Conservation (phyloP, 2,113 vertebrate species). For the Nesoenas mayeri region DNA sequence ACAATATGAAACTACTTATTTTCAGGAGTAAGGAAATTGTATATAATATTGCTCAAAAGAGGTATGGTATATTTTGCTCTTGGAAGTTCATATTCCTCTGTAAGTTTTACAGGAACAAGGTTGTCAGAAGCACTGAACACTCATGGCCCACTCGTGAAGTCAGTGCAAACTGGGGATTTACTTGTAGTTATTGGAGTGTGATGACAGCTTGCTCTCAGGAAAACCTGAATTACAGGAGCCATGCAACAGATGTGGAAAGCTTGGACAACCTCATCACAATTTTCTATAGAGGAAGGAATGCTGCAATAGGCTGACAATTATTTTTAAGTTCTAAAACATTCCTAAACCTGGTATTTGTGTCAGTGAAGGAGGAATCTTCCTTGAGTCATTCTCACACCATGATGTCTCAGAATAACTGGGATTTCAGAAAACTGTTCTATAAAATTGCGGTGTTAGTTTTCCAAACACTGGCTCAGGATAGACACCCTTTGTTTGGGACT, state of each 20-base stretch:
- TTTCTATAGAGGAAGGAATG: slow-evolving; percentile 11
- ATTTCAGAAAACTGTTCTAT: not conserved
- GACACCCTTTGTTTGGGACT: not conserved
- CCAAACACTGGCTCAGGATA: not conserved
- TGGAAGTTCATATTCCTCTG: not conserved
- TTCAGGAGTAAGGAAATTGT: slow-evolving; percentile 6
- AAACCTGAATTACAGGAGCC: not conserved
- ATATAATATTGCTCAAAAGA: not conserved
- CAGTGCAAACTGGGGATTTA: not conserved
- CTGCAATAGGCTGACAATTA: not conserved
- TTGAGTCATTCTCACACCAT: not conserved
- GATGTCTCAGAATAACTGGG: not conserved
- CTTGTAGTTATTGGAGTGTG: not conserved
- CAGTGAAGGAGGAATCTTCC: not conserved
- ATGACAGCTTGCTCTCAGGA: not conserved
- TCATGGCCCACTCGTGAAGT: not conserved
- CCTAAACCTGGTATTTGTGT: not conserved
- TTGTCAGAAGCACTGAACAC: not conserved
- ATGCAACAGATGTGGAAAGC: not conserved
- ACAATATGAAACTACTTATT: not conserved
- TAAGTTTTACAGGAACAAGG: not conserved
- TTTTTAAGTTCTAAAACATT: not conserved
- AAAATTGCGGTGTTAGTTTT: not conserved
- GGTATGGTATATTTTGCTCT: not conserved
- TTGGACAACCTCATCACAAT: not conserved